Percentiles rank a stretch among this genome's conserved stretches.
Evolutionary conservation across 2,888 invertebrate species (phyloP).

Genomic region (Acanthopleura granulata): DNA sequence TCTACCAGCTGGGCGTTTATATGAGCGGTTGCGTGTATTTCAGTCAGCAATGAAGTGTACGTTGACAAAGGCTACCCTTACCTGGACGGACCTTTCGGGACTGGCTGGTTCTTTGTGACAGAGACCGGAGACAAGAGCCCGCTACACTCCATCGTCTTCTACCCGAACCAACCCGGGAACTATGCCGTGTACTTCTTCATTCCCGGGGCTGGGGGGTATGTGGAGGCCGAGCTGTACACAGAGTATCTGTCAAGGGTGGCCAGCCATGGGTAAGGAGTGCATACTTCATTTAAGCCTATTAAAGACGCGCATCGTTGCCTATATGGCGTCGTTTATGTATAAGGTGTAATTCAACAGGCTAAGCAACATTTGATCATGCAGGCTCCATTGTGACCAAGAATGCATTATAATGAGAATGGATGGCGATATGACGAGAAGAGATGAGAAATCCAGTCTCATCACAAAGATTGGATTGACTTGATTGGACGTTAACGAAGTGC

Average conservation of each 20-base stretch:
- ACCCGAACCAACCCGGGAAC: background rate
- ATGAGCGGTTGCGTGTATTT: background rate
- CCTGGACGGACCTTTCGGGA: background rate
- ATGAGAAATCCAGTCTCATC: too few relatives aligned
- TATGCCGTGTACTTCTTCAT: slow-evolving; percentile 19
- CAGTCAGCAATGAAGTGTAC: slow-evolving; percentile 5
- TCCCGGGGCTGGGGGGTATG: background rate
- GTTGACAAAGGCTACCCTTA: background rate
- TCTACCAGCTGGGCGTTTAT: too few relatives aligned
- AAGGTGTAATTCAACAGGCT: too few relatives aligned
- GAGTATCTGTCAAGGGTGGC: slow-evolving; percentile 1
- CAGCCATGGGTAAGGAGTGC: slow-evolving; percentile 3
- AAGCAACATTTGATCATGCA: too few relatives aligned
- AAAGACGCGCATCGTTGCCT: too few relatives aligned
- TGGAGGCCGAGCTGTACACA: background rate
- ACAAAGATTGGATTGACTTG: too few relatives aligned
- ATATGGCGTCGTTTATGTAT: too few relatives aligned
- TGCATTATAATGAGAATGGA: too few relatives aligned
- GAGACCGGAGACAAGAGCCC: background rate
- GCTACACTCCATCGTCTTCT: slow-evolving; percentile 4
- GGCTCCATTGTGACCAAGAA: too few relatives aligned
- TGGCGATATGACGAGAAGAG: too few relatives aligned
- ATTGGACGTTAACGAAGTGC: too few relatives aligned
- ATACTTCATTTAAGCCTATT: background rate
- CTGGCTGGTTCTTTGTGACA: background rate